Percentiles rank a stretch among this genome's conserved stretches.
phyloP scores from a whole-genome alignment of 1,140 invertebrate species.

The Drepana arcuata region DNA sequence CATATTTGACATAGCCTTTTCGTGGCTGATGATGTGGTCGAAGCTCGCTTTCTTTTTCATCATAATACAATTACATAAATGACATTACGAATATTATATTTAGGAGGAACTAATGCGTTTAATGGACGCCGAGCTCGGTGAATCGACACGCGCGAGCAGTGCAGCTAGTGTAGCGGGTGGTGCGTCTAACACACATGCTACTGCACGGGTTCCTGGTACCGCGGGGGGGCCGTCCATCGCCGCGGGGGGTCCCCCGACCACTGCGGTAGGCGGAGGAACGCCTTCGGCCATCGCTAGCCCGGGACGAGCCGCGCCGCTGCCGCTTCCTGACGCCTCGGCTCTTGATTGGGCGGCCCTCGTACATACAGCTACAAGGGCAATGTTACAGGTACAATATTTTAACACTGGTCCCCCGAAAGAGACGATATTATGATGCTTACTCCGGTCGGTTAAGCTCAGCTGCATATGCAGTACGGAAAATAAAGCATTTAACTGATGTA shows the following conservation, averaged over 20 bases:
- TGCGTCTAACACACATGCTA: conserved; percentile 16
- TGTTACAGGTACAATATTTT: conserved; percentile 73
- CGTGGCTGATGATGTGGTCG: too few species aligned
- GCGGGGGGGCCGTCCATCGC: neutral
- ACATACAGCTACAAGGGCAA: conserved; percentile 82
- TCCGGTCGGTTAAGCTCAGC: too few species aligned
- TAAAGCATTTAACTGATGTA: too few species aligned
- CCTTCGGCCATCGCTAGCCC: neutral
- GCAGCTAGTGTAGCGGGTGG: conserved; percentile 75
- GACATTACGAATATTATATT: neutral
- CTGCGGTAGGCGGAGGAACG: neutral
- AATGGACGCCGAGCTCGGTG: conserved; percentile 84
- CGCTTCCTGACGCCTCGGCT: conserved; percentile 74
- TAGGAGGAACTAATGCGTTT: conserved; percentile 91
- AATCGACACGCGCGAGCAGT: conserved; percentile 78
- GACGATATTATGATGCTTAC: too few species aligned
- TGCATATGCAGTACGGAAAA: too few species aligned
- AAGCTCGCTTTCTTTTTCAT: too few species aligned
- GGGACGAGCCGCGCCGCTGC: conserved; percentile 30
- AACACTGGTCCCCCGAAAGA: too few species aligned
- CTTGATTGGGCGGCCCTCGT: conserved; percentile 86
- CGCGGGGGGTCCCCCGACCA: neutral
- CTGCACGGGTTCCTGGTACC: conserved; percentile 38
- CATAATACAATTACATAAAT: too few species aligned
- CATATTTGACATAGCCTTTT: too few species aligned